phyloP scores from a whole-genome alignment of 2,888 invertebrate genomes.

The Erpobdella octoculata region DNA sequence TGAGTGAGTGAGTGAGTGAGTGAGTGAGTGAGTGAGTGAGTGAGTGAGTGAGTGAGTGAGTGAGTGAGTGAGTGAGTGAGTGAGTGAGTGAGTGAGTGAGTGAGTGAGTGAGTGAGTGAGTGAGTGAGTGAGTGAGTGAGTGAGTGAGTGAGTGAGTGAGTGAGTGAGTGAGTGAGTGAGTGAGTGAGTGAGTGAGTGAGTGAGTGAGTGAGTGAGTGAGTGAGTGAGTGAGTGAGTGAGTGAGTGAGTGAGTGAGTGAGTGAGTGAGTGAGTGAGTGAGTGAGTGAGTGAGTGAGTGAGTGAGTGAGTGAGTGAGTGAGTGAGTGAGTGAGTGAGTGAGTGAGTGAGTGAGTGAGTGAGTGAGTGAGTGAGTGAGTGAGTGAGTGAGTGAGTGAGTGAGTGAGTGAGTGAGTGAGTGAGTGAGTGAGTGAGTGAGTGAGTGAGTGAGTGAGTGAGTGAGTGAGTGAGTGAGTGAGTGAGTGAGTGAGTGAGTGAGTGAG shows the following conservation, averaged over 20 bases:
- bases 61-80: slow-evolving; percentile 18
- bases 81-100: slow-evolving; percentile 1
- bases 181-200: not conserved
- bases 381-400: not conserved
- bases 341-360: slow-evolving; percentile 6
- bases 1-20: not conserved
- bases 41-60: slow-evolving; percentile 23
- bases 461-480: slow-evolving; percentile 11
- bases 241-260: slow-evolving; percentile 18
- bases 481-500: slow-evolving; percentile 16
- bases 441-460: slow-evolving; percentile 1
- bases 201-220: not conserved
- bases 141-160: slow-evolving; percentile 17
- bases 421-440: slow-evolving; percentile 18
- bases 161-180: slow-evolving; percentile 6
- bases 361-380: not conserved
- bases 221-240: slow-evolving; percentile 23
- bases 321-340: slow-evolving; percentile 17
- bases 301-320: slow-evolving; percentile 16
- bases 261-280: slow-evolving; percentile 1
- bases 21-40: not conserved
- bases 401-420: slow-evolving; percentile 23
- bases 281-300: slow-evolving; percentile 11
- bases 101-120: slow-evolving; percentile 11
- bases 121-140: slow-evolving; percentile 16